Evolutionary conservation across 2,113 vertebrate species (phyloP).

Genomic region (Cariama cristata): DNA sequence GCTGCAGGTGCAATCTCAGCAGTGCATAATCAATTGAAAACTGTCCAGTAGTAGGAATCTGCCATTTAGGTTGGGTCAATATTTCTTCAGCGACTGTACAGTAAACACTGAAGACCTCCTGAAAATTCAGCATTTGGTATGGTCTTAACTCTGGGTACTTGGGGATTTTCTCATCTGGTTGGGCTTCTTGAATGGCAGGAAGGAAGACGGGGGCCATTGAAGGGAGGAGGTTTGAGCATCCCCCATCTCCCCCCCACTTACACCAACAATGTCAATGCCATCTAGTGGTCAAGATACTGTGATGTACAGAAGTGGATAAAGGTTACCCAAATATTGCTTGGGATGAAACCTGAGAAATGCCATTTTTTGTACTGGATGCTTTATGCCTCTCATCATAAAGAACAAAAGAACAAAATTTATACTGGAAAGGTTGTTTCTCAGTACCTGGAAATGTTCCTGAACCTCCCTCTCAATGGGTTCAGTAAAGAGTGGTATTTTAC

Average conservation of each 20-base stretch:
- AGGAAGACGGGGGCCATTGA: neutral
- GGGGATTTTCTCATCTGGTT: neutral
- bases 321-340: neutral
- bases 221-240: neutral
- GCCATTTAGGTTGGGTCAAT: neutral
- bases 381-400: neutral
- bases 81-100: neutral
- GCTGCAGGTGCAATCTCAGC: neutral
- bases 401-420: neutral
- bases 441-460: neutral
- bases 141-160: neutral
- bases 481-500: neutral
- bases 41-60: neutral
- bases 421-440: neutral
- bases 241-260: neutral
- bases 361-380: neutral
- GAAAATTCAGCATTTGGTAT: neutral
- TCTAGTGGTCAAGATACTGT: neutral
- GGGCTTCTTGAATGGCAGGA: neutral
- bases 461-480: neutral
- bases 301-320: neutral
- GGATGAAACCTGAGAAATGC: neutral
- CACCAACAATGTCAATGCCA: conserved; percentile 20
- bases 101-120: neutral
- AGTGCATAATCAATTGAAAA: neutral